Percentiles rank a stretch among this genome's conserved stretches.
Evolutionary conservation across 2,888 invertebrate species (phyloP).

Genomic region (Euplagia quadripunctaria): DNA sequence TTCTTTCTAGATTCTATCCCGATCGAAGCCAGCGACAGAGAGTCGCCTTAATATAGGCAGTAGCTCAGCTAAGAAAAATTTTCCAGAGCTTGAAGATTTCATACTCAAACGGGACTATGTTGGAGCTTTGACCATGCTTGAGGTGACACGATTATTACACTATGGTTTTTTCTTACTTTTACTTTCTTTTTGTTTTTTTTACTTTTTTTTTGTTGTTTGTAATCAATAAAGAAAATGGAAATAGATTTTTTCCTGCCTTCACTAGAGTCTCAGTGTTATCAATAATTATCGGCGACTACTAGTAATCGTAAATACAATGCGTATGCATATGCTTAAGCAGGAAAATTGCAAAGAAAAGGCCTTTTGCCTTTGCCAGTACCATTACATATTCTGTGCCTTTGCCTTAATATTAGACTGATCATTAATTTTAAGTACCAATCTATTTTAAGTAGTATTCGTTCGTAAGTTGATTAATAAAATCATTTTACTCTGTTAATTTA

Average conservation of each 20-base stretch:
- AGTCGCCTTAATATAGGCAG: conserved; percentile 62
- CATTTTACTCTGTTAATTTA: background rate
- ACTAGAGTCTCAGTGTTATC: too few species aligned
- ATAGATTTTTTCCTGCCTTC: background rate
- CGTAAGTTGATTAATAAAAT: background rate
- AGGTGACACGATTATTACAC: conserved; percentile 86
- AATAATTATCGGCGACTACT: too few species aligned
- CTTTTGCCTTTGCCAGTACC: too few species aligned
- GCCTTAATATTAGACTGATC: too few species aligned
- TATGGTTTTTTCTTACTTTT: too few species aligned
- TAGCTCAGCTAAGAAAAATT: conserved; percentile 82
- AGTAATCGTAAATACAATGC: too few species aligned
- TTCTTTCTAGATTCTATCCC: conserved; percentile 90
- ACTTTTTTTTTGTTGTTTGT: background rate
- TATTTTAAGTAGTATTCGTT: background rate
- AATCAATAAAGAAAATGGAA: background rate
- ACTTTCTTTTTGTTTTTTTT: rapidly evolving
- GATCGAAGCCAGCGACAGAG: conserved; percentile 92
- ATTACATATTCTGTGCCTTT: too few species aligned
- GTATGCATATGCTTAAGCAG: too few species aligned
- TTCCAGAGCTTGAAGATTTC: conserved; percentile 96
- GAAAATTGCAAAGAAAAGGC: too few species aligned
- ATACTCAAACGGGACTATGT: conserved; percentile 96
- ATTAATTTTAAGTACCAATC: too few species aligned
- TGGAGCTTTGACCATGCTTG: conserved; percentile 96